Percentiles rank a stretch among this genome's conserved stretches.
Evolutionary conservation across 2,888 invertebrate genomes (phyloP).

Genomic region (Phaonia tiefii): DNA sequence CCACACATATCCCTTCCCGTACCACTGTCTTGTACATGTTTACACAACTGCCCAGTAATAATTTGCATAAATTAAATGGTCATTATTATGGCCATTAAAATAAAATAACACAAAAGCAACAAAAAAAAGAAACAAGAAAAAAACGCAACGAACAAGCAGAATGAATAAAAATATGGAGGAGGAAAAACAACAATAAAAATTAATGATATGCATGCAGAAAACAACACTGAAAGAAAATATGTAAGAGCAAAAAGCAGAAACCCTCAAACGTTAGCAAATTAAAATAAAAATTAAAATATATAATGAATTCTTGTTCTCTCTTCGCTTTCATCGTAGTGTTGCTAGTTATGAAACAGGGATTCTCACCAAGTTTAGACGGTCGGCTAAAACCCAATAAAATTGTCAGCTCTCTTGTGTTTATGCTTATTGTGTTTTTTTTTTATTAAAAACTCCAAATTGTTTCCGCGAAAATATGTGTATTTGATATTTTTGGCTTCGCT

Average conservation of each 20-base stretch:
- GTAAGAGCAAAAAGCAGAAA: not conserved
- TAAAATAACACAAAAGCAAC: not conserved
- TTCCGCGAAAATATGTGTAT: too few relatives aligned
- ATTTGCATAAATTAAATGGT: slow-evolving; percentile 52
- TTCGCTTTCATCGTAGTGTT: too few relatives aligned
- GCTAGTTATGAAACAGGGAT: too few relatives aligned
- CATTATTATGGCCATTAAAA: slow-evolving; percentile 27
- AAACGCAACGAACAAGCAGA: not conserved
- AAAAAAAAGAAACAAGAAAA: slow-evolving; percentile 15
- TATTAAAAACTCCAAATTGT: too few relatives aligned
- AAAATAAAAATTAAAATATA: slow-evolving; percentile 31
- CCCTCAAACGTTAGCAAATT: not conserved
- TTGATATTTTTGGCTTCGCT: too few relatives aligned
- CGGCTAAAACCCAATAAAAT: too few relatives aligned
- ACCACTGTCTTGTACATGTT: slow-evolving; percentile 16
- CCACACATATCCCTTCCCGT: too few relatives aligned
- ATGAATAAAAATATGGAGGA: slow-evolving; percentile 21
- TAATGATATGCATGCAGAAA: slow-evolving; percentile 41
- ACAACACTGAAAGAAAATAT: slow-evolving; percentile 5
- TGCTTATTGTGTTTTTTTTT: too few relatives aligned
- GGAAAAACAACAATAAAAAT: slow-evolving; percentile 50
- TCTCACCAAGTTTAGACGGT: too few relatives aligned
- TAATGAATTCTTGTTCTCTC: slow-evolving; percentile 26
- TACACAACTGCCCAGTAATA: slow-evolving; percentile 21
- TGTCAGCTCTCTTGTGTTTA: too few relatives aligned